Conservation (phyloP, 2,113 vertebrate genomes). For the Origma solitaria region DNA sequence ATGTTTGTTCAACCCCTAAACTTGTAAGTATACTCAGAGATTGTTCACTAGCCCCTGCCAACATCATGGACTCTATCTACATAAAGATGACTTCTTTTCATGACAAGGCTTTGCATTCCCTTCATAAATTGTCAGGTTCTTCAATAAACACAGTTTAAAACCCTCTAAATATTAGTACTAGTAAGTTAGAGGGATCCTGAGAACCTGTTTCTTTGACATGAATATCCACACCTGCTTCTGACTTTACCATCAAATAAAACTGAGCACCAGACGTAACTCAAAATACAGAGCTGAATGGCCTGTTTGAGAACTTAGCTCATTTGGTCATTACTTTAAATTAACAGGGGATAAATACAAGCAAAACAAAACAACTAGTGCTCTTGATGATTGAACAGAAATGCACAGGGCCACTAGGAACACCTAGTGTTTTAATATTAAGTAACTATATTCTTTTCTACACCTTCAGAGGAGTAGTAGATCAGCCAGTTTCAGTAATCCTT, state of each 20-base stretch:
- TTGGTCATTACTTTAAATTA: background rate
- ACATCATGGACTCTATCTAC: background rate
- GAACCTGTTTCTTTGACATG: background rate
- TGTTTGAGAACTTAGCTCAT: background rate
- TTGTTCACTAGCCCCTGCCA: background rate
- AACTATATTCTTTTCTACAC: background rate
- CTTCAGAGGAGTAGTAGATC: background rate
- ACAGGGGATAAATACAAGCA: background rate
- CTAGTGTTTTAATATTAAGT: background rate
- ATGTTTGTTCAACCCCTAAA: background rate
- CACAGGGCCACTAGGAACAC: background rate
- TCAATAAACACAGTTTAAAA: background rate
- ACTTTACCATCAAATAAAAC: background rate
- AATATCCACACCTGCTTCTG: background rate
- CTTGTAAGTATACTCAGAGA: background rate
- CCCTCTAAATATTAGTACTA: background rate
- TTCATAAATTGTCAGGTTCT: background rate
- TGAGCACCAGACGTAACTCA: background rate
- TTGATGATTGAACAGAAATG: background rate
- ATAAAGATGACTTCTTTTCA: background rate
- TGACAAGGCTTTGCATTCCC: background rate
- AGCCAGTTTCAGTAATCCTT: conserved; percentile 9
- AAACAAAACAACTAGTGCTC: background rate
- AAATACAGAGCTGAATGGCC: background rate
- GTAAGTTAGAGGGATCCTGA: background rate